Percentiles rank a stretch among this genome's conserved stretches.
Conservation (phyloP, 2,888 invertebrate genomes). For the Apamea monoglypha region DNA sequence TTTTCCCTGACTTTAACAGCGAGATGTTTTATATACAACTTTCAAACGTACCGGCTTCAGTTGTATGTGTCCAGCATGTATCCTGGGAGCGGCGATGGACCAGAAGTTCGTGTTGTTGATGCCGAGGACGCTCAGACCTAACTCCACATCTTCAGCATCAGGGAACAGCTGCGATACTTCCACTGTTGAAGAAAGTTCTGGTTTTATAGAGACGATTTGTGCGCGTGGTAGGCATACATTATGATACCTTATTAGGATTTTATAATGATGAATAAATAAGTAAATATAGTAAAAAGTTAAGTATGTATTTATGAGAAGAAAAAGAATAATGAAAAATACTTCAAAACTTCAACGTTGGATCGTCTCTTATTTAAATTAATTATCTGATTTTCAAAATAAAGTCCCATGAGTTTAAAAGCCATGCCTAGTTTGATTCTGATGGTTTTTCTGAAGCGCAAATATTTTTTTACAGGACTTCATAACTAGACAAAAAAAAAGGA, state of each 20-base stretch:
- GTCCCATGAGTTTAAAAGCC: too few species aligned
- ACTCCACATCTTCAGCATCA: conserved; percentile 75
- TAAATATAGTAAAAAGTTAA: neutral
- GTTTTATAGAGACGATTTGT: neutral
- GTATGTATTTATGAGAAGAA: neutral
- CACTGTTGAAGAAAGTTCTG: neutral
- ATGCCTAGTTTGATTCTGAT: neutral
- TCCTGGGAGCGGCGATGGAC: conserved; percentile 83
- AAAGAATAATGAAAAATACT: neutral
- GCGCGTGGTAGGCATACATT: neutral
- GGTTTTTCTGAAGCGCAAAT: neutral
- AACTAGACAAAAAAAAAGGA: neutral
- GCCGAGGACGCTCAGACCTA: conserved; percentile 74
- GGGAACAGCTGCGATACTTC: conserved; percentile 76
- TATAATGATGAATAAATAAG: neutral
- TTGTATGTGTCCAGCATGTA: conserved; percentile 78
- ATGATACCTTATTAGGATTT: neutral
- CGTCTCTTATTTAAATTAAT: too few species aligned
- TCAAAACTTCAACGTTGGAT: neutral
- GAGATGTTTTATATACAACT: neutral
- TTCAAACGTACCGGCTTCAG: conserved; percentile 78
- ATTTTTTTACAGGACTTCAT: neutral
- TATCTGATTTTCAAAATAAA: neutral
- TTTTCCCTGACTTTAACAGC: neutral
- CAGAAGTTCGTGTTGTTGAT: conserved; percentile 88